phyloP scores from a whole-genome alignment of 2,888 invertebrate genomes.

The Ormyrus nitidulus region DNA sequence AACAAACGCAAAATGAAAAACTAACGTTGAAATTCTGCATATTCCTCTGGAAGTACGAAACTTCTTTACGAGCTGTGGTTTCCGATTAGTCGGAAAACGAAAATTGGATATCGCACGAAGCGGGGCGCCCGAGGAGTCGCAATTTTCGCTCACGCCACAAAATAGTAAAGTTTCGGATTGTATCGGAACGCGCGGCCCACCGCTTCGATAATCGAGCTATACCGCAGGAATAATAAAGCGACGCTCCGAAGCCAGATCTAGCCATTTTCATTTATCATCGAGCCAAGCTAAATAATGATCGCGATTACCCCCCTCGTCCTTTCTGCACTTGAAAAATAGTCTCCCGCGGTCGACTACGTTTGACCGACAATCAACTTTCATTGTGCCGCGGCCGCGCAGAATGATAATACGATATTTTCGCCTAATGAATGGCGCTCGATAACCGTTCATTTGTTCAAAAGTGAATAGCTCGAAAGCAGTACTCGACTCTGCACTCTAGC shows the following conservation, averaged over 20 bases:
- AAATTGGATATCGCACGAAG: slow-evolving; percentile 18
- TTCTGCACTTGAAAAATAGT: slow-evolving; percentile 52
- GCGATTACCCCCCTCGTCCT: slow-evolving; percentile 47
- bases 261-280: slow-evolving; percentile 61
- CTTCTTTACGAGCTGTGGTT: slow-evolving; percentile 9
- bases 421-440: slow-evolving; percentile 31
- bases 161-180: slow-evolving; percentile 59
- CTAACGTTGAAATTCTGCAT: neutral
- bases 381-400: neutral
- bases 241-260: slow-evolving; percentile 41
- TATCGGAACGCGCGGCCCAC: slow-evolving; percentile 9
- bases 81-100: neutral
- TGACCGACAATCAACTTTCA: slow-evolving; percentile 48
- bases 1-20: neutral
- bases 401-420: slow-evolving; percentile 45
- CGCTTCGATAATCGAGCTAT: slow-evolving; percentile 20
- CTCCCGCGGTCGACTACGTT: slow-evolving; percentile 14
- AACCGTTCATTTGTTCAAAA: slow-evolving; percentile 29
- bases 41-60: no score
- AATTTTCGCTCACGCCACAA: slow-evolving; percentile 63
- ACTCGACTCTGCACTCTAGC: neutral
- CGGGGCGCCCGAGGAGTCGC: slow-evolving; percentile 50
- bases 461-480: slow-evolving; percentile 21
- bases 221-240: slow-evolving; percentile 57
- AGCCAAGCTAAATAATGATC: slow-evolving; percentile 56